These are phyloP conservation scores for Neotoxoptera formosana DNA, from an alignment of 1,140 invertebrate genomes.

Conservation along the genomic window DNA sequence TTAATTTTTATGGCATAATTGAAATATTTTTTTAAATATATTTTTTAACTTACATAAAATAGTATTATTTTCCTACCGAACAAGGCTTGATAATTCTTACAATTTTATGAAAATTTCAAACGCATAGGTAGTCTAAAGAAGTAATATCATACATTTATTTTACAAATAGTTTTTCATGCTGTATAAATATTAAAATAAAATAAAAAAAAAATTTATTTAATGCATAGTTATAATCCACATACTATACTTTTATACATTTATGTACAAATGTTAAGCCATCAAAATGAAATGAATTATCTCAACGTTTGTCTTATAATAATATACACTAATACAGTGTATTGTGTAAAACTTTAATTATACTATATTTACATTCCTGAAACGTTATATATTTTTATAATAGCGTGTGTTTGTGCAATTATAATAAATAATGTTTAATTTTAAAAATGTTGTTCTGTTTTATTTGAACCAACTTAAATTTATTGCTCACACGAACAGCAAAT, in stretches of 20 bases:
- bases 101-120: neutral
- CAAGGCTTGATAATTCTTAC: neutral
- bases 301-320: conserved; percentile 4
- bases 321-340: neutral
- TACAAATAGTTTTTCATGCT: neutral
- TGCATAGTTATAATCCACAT: neutral
- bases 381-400: neutral
- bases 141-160: neutral
- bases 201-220: neutral
- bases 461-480: neutral
- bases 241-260: neutral
- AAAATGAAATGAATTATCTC: conserved; percentile 10
- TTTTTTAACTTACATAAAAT: neutral
- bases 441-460: neutral
- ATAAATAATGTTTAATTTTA: neutral
- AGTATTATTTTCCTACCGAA: neutral
- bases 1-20: neutral
- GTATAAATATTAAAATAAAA: neutral
- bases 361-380: neutral
- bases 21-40: neutral
- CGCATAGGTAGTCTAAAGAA: no score
- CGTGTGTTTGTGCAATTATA: neutral
- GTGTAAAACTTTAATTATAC: neutral
- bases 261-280: conserved; percentile 5
- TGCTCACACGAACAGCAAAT: neutral